phyloP scores from a whole-genome alignment of 2,797 vertebrate genomes.

The Gobionotothen gibberifrons region DNA sequence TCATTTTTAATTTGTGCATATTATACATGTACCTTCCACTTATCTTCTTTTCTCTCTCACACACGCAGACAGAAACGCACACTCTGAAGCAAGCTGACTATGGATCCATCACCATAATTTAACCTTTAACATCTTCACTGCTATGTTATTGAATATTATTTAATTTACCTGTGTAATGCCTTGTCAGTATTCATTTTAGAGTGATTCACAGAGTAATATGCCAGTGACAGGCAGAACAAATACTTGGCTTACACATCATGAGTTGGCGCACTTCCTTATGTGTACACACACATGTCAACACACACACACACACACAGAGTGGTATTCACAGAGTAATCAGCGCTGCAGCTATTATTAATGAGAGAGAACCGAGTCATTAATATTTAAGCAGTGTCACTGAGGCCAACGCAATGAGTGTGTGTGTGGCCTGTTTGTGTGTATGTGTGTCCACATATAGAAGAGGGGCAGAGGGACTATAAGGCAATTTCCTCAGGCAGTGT shows the following conservation, averaged over 20 bases:
- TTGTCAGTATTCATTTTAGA: slow-evolving; percentile 52
- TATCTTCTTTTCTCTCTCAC: not conserved
- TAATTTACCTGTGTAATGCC: slow-evolving; percentile 46
- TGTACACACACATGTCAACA: slow-evolving; percentile 11
- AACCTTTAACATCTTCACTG: slow-evolving; percentile 43
- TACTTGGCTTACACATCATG: slow-evolving; percentile 52
- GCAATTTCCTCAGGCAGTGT: slow-evolving; percentile 80
- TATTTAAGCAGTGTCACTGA: slow-evolving; percentile 80
- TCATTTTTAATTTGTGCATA: slow-evolving; percentile 18
- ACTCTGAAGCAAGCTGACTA: slow-evolving; percentile 32
- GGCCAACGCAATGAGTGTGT: slow-evolving; percentile 58
- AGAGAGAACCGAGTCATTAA: slow-evolving; percentile 79
- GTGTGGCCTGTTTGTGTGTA: slow-evolving; percentile 51
- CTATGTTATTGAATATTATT: slow-evolving; percentile 48
- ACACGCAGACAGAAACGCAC: slow-evolving; percentile 18
- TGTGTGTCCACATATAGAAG: slow-evolving; percentile 65
- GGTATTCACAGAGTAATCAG: slow-evolving; percentile 76
- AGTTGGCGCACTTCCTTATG: slow-evolving; percentile 55
- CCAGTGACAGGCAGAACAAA: slow-evolving; percentile 62
- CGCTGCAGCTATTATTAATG: slow-evolving; percentile 82
- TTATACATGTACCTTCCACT: slow-evolving; percentile 10
- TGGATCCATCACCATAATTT: slow-evolving; percentile 38
- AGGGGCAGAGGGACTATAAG: slow-evolving; percentile 72
- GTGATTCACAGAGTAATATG: slow-evolving; percentile 45
- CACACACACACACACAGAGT: slow-evolving; percentile 26